Conservation (phyloP, 2,113 vertebrate species). For the Hemicordylus capensis region DNA sequence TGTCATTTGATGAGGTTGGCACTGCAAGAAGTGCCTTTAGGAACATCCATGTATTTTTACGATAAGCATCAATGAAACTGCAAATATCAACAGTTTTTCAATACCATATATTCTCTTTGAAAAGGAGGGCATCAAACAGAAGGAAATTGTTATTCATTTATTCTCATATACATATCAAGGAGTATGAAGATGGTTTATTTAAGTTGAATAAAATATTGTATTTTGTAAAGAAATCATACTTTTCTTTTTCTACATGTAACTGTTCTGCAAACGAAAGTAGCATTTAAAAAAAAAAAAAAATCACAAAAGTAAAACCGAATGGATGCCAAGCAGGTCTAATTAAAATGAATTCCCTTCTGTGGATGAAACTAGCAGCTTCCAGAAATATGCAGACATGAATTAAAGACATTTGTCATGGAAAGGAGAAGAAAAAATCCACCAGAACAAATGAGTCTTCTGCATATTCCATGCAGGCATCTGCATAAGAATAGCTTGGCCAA, state of each 20-base stretch:
- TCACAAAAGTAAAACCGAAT: constrained; percentile 14
- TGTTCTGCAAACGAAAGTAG: not conserved
- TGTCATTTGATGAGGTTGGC: not conserved
- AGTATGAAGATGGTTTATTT: not conserved
- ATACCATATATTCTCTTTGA: not conserved
- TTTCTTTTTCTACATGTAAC: not conserved
- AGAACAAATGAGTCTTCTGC: constrained; percentile 15
- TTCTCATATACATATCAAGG: not conserved
- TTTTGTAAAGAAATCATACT: not conserved
- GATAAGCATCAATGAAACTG: not conserved
- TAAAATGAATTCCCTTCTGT: constrained; percentile 26
- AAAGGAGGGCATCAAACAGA: not conserved
- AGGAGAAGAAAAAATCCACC: not conserved
- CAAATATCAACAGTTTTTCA: not conserved
- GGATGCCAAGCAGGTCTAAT: constrained; percentile 25
- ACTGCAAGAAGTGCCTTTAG: not conserved
- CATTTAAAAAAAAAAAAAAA: not conserved
- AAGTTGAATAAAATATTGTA: not conserved
- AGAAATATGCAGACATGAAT: constrained; percentile 29
- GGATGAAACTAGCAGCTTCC: not conserved
- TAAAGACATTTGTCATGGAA: constrained; percentile 26
- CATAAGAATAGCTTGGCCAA: constrained; percentile 35
- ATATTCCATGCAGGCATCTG: not conserved
- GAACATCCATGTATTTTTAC: not conserved
- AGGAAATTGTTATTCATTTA: not conserved